Evolutionary conservation across 2,888 invertebrate species (phyloP).

Genomic region (Drosophila atripex): DNA sequence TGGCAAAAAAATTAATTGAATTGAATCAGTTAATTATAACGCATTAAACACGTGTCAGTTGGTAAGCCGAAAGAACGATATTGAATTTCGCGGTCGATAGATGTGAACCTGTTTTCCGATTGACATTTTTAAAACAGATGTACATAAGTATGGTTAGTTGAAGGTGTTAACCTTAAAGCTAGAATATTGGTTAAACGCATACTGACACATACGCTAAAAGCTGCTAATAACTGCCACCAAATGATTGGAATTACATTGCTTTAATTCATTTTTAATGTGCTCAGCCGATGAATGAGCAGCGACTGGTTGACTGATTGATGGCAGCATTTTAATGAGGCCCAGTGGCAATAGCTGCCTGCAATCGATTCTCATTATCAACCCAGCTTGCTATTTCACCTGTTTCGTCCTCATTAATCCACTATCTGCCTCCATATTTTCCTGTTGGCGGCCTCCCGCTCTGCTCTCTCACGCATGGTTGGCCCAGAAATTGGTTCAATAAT

Average conservation of each 20-base stretch:
- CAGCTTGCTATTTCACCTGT: constrained; percentile 34
- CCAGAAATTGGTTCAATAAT: constrained; percentile 45
- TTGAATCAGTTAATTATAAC: constrained; percentile 31
- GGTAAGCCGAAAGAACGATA: constrained; percentile 4
- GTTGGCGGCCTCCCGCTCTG: constrained; percentile 3
- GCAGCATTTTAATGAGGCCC: constrained; percentile 46
- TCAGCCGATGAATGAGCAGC: constrained; percentile 32
- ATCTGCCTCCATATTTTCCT: not conserved
- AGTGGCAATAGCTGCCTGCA: constrained; percentile 20
- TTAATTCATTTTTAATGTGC: constrained; percentile 50
- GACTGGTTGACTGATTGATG: constrained; percentile 37
- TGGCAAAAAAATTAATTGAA: constrained; percentile 17
- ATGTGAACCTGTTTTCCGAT: not conserved
- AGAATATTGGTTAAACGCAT: constrained; percentile 2
- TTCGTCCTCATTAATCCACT: not conserved
- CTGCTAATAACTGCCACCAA: constrained; percentile 30
- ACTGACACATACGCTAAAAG: constrained; percentile 20
- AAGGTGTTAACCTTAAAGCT: not conserved
- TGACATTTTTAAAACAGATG: constrained; percentile 1
- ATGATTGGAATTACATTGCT: constrained; percentile 36
- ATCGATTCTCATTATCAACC: constrained; percentile 46
- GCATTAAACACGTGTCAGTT: constrained; percentile 6
- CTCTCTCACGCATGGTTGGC: constrained; percentile 25
- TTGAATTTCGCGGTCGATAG: constrained; percentile 9
- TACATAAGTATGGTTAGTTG: not conserved